These are phyloP conservation scores for Lycaena phlaeas DNA, from an alignment of 2,888 invertebrate species.

Conservation along the genomic window DNA sequence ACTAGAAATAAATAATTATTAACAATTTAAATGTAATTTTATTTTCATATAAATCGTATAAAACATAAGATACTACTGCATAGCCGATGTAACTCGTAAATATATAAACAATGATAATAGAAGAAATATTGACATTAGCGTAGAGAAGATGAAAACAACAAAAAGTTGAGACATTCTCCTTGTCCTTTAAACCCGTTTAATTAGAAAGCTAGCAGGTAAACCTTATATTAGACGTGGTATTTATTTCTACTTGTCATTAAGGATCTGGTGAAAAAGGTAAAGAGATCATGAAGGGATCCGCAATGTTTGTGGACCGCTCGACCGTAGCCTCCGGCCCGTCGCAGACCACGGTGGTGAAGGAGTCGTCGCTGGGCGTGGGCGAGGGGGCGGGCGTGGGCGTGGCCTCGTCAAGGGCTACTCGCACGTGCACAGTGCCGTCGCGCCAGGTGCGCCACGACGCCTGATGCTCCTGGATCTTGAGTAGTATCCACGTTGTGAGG, in stretches of 20 bases:
- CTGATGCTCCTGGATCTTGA: slow-evolving; percentile 67
- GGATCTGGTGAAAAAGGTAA: slow-evolving; percentile 31
- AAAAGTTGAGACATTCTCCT: too few relatives aligned
- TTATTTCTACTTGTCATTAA: slow-evolving; percentile 9
- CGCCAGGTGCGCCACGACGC: slow-evolving; percentile 62
- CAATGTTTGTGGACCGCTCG: slow-evolving; percentile 46
- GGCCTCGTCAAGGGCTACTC: slow-evolving; percentile 39
- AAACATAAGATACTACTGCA: slow-evolving; percentile 11
- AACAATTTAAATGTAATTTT: slow-evolving; percentile 37
- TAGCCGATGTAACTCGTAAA: slow-evolving; percentile 10
- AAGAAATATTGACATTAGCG: too few relatives aligned
- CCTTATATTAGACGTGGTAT: too few relatives aligned
- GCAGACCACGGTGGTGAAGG: slow-evolving; percentile 31
- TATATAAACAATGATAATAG: slow-evolving; percentile 22
- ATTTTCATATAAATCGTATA: too few relatives aligned
- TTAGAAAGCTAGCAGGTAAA: too few relatives aligned
- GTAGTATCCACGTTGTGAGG: slow-evolving; percentile 64
- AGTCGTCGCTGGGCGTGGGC: slow-evolving; percentile 31
- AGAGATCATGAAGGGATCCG: slow-evolving; percentile 52
- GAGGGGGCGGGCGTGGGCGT: slow-evolving; percentile 24
- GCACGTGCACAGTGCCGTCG: slow-evolving; percentile 59
- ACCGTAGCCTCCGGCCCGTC: slow-evolving; percentile 35
- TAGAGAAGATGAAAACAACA: too few relatives aligned
- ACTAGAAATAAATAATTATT: slow-evolving; percentile 46
- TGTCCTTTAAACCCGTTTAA: too few relatives aligned